phyloP scores from a whole-genome alignment of 2,113 vertebrate genomes.

The Orthochromis malagaraziensis region DNA sequence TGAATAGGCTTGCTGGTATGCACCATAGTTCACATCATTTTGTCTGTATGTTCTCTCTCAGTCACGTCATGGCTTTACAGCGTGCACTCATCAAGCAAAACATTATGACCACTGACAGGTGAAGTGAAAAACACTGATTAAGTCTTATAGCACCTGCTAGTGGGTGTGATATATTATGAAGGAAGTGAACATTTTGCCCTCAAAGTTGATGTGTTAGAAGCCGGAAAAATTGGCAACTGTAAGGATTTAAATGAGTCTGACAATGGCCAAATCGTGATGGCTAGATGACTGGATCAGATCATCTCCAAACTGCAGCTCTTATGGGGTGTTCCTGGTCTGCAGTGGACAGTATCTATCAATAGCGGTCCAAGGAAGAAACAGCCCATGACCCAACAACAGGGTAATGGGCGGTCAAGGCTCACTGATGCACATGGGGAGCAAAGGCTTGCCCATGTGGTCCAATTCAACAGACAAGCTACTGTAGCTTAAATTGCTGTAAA shows the following conservation, averaged over 20 bases:
- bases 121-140: neutral
- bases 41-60: neutral
- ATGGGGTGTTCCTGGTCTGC: neutral
- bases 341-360: neutral
- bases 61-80: neutral
- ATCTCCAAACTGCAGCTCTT: neutral
- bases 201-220: neutral
- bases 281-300: neutral
- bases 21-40: neutral
- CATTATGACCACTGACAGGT: neutral
- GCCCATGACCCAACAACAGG: neutral
- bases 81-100: neutral
- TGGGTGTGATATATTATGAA: neutral
- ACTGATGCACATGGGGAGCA: neutral
- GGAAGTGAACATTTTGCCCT: neutral
- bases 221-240: neutral
- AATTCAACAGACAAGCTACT: neutral
- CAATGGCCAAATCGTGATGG: neutral
- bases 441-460: neutral
- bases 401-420: neutral
- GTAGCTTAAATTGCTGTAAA: neutral
- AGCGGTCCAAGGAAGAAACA: neutral
- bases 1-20: neutral
- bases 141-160: neutral
- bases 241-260: neutral